Conservation (phyloP, 1,140 invertebrate genomes). For the Pseudobourletiella spinata region DNA sequence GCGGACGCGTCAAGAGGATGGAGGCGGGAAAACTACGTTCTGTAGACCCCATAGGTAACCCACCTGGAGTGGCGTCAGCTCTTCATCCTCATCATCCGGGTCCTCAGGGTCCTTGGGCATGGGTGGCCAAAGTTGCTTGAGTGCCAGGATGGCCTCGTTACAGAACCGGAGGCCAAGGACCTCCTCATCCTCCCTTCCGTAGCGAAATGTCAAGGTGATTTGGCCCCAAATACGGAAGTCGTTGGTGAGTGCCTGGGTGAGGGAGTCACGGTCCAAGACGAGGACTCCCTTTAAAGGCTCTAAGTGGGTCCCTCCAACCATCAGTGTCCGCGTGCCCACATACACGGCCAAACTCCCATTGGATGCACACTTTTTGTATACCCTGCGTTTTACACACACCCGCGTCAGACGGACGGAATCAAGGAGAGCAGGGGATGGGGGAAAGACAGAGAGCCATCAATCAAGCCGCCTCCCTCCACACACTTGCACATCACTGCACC, state of each 20-base stretch:
- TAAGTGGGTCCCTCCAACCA: slow-evolving; percentile 22
- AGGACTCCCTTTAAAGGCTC: slow-evolving; percentile 33
- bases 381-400: slow-evolving; percentile 14
- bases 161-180: slow-evolving; percentile 87
- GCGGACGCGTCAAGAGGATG: too few species aligned
- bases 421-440: background rate
- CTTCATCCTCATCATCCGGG: slow-evolving; percentile 27
- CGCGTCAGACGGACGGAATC: background rate
- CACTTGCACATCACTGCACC: too few species aligned
- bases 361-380: slow-evolving; percentile 36
- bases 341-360: slow-evolving; percentile 35
- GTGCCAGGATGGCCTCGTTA: slow-evolving; percentile 78
- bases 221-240: slow-evolving; percentile 49
- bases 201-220: slow-evolving; percentile 75
- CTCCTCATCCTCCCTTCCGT: slow-evolving; percentile 83
- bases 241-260: slow-evolving; percentile 21
- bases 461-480: too few species aligned
- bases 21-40: too few species aligned
- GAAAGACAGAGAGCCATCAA: background rate
- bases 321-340: slow-evolving; percentile 32
- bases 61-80: slow-evolving; percentile 63
- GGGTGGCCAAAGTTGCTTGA: slow-evolving; percentile 70
- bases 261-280: slow-evolving; percentile 32
- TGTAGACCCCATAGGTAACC: too few species aligned
- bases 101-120: slow-evolving; percentile 37